phyloP scores from a whole-genome alignment of 92 coral and sea anemone species.

The Porites divaricata region DNA sequence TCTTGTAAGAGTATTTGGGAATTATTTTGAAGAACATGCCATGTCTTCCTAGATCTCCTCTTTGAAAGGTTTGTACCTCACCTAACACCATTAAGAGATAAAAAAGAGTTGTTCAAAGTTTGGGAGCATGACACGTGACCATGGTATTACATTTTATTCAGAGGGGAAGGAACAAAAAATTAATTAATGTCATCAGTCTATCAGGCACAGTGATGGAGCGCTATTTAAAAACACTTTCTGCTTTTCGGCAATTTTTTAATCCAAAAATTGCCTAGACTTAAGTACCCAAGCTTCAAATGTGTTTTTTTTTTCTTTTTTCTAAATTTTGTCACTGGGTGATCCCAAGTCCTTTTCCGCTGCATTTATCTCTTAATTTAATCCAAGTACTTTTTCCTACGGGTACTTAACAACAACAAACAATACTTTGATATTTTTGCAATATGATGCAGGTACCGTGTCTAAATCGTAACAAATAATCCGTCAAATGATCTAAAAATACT shows the following conservation, averaged over 20 bases:
- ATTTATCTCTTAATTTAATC: background rate
- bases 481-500: background rate
- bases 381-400: background rate
- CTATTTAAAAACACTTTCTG: no score
- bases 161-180: no score
- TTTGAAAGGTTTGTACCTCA: conserved; percentile 89
- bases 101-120: background rate
- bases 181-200: no score
- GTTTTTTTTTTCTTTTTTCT: background rate
- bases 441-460: conserved; percentile 36
- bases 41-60: conserved; percentile 92
- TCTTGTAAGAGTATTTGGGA: conserved; percentile 88
- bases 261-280: no score
- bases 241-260: no score
- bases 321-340: background rate
- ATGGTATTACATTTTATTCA: no score
- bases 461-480: background rate
- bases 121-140: no score
- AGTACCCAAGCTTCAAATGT: no score
- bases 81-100: conserved; percentile 45
- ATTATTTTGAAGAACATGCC: conserved; percentile 93
- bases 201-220: no score
- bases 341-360: background rate
- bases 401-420: conserved; percentile 7
- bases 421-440: conserved; percentile 4